Evolutionary conservation across 2,888 invertebrate genomes (phyloP), one percentile per base, ranked within the genome.

Genomic region (Volucella bombylans): DNA sequence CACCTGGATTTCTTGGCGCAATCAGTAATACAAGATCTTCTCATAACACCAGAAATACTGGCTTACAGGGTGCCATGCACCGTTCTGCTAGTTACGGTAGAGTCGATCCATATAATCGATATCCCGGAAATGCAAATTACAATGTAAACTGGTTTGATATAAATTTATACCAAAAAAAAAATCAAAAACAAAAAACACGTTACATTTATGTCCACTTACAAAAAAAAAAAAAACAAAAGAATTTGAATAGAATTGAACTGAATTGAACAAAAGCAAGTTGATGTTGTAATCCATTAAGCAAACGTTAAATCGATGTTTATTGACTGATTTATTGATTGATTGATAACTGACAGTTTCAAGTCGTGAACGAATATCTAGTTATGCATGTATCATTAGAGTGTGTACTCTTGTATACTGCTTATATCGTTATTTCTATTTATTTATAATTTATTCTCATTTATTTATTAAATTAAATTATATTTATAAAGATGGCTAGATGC

Each of bases 1-100:
- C 90, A 74, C 91, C 90, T 57, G 90, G 90, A 89, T 91, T 91
- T 87, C 88, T 90, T 86, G 90, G 91, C 79, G 91, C 90, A 49
- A 87, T 91, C 68, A 89, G 91, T 78, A 90, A 90, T 85, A 90
- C 88, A 87, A 90, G 90, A 76, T 88, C 83, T 71, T 67, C 91
- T 61, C 90, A 90, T 86, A 90, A 89, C 87, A 87, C 90, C 69
- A 82, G 87, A 77, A 86, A 87, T 62, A 82, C 86, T 59, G 88
- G 88, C 86, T 86, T 85, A 80, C 87, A 87, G 64, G 86, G 87
- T 85, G 79, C 82, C 86, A 82, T 86, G 43, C 85, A 86, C 68
- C 86, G 86, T 73, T 86, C 86, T 47, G 50, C 61, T 57, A 78
- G 73, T 82, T 73, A 86, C 43, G 77, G 82, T 82, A 82, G 77